These are phyloP conservation scores for Rhopalosiphum padi DNA, from an alignment of 1,140 invertebrate genomes.

Conservation along the genomic window DNA sequence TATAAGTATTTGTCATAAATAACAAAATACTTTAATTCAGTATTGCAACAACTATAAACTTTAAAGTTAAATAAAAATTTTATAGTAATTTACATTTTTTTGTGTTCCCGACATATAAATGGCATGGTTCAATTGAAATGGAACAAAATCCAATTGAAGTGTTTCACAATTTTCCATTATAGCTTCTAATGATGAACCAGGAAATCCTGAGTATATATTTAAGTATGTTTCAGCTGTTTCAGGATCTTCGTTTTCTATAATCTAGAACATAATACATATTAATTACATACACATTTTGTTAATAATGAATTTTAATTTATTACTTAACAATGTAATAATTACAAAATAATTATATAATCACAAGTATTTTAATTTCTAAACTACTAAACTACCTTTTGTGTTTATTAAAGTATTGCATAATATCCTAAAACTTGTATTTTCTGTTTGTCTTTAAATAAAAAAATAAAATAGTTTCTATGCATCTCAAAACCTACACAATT, in stretches of 20 bases:
- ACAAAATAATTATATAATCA: background rate
- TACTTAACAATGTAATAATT: background rate
- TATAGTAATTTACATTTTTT: constrained; percentile 12
- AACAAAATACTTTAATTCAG: background rate
- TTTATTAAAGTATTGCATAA: background rate
- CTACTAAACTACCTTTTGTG: background rate
- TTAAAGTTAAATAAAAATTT: background rate
- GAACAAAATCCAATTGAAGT: constrained; percentile 22
- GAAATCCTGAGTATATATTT: constrained; percentile 50
- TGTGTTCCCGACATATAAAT: background rate
- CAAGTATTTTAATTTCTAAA: background rate
- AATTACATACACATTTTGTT: background rate
- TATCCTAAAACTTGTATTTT: background rate
- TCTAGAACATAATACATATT: background rate
- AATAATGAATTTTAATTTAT: background rate
- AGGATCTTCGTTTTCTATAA: background rate
- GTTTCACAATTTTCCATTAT: constrained; percentile 35
- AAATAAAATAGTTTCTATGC: background rate
- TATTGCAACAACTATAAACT: background rate
- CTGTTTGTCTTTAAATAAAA: background rate
- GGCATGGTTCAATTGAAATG: constrained; percentile 29
- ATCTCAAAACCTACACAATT: background rate
- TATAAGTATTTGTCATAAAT: background rate
- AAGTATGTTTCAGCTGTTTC: background rate
- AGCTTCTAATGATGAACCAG: constrained; percentile 39